Percentiles rank a stretch among this genome's conserved stretches.
These are phyloP conservation scores for Gadopsis marmoratus DNA, from an alignment of 2,797 vertebrate species.

Conservation along the genomic window DNA sequence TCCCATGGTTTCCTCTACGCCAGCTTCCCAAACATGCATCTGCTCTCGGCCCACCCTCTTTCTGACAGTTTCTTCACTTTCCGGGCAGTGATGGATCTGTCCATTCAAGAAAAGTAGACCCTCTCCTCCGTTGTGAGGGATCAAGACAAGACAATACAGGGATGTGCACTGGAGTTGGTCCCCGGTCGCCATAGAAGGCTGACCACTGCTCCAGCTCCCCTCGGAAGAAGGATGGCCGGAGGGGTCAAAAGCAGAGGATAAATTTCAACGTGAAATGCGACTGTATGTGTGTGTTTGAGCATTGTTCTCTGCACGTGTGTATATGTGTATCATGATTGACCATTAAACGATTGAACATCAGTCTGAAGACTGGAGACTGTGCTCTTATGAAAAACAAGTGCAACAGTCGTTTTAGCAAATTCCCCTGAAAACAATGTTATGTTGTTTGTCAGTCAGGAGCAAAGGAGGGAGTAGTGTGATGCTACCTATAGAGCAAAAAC, in stretches of 20 bases:
- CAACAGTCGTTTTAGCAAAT: neutral
- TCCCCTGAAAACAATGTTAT: too few species aligned
- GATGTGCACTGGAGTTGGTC: too few species aligned
- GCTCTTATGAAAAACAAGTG: neutral
- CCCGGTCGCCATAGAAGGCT: too few species aligned
- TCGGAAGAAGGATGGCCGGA: too few species aligned
- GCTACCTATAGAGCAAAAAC: neutral
- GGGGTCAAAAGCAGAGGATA: too few species aligned
- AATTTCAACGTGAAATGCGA: too few species aligned
- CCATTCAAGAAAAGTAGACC: slow-evolving; percentile 40
- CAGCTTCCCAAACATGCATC: slow-evolving; percentile 35
- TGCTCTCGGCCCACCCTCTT: slow-evolving; percentile 12
- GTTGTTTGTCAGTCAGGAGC: neutral
- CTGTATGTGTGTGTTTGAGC: too few species aligned
- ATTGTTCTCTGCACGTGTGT: too few species aligned
- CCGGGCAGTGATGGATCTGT: slow-evolving; percentile 56
- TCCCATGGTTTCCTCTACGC: slow-evolving; percentile 28
- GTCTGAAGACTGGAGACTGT: neutral
- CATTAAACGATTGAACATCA: neutral
- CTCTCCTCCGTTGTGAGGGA: slow-evolving; percentile 50
- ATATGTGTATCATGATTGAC: too few species aligned
- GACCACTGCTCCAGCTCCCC: too few species aligned
- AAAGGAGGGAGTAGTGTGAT: neutral
- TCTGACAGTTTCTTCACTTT: slow-evolving; percentile 49
- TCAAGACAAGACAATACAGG: slow-evolving; percentile 5